A percentile compares a stretch with the other conserved stretches of the same genome.
These are phyloP conservation scores for Alectoris magna DNA, from an alignment of 2,797 vertebrate species.

Conservation along the genomic window DNA sequence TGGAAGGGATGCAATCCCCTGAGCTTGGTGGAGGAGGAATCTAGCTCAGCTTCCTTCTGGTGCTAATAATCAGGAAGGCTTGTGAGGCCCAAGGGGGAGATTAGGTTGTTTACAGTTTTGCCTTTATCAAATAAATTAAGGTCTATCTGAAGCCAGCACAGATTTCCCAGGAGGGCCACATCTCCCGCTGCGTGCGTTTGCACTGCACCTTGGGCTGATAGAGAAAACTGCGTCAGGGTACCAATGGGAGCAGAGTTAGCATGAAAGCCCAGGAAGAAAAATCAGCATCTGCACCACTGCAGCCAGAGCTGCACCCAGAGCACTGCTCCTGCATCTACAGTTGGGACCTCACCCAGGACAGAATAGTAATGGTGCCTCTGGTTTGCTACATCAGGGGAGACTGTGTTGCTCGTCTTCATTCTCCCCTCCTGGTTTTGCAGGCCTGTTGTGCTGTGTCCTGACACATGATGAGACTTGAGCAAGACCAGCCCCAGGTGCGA, in stretches of 20 bases:
- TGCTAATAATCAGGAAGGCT: constrained; percentile 34
- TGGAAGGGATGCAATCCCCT: background rate
- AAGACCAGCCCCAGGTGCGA: background rate
- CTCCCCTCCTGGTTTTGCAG: background rate
- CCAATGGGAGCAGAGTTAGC: background rate
- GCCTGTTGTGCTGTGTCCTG: background rate
- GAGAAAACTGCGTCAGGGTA: background rate
- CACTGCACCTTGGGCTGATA: background rate
- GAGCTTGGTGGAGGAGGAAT: background rate
- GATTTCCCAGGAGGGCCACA: constrained; percentile 5
- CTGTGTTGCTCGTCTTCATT: background rate
- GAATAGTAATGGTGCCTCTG: fast-evolving
- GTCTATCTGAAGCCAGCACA: constrained; percentile 13
- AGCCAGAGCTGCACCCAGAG: background rate
- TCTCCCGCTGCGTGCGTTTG: background rate
- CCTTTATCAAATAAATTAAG: constrained; percentile 47
- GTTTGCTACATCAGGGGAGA: background rate
- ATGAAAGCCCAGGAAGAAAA: background rate
- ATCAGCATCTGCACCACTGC: background rate
- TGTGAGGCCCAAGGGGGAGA: constrained; percentile 10
- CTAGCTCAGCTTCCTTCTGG: constrained; percentile 6
- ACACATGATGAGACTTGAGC: background rate
- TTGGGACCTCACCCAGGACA: background rate
- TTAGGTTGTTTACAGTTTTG: constrained; percentile 35
- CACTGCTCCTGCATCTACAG: fast-evolving